These are phyloP conservation scores for Pavo muticus DNA, from an alignment of 2,113 vertebrate genomes.

Conservation along the genomic window DNA sequence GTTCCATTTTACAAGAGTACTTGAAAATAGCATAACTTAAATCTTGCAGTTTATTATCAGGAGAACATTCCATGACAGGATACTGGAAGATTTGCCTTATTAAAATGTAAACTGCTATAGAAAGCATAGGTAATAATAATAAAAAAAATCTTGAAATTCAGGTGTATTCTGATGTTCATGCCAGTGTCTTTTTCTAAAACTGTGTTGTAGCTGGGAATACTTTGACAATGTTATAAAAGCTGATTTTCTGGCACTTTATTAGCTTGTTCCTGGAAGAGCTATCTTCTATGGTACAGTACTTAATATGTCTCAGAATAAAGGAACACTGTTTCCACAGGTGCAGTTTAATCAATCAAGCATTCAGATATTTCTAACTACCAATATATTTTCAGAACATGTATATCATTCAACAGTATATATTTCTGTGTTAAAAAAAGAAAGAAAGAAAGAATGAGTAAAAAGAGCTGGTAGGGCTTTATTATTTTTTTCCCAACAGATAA, in stretches of 20 bases:
- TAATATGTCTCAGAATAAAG: conserved; percentile 35
- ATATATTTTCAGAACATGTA: background rate
- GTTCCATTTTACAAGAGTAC: background rate
- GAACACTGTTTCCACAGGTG: background rate
- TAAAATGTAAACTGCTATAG: conserved; percentile 16
- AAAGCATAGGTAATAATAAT: background rate
- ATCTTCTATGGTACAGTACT: background rate
- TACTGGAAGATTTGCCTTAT: background rate
- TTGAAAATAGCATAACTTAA: background rate
- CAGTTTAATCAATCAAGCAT: background rate
- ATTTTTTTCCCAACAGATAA: background rate
- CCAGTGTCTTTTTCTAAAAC: conserved; percentile 38
- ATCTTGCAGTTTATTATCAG: background rate
- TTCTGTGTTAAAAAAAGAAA: background rate
- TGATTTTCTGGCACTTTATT: conserved; percentile 51
- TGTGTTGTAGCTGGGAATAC: conserved; percentile 27
- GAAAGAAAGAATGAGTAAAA: background rate
- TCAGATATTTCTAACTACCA: background rate
- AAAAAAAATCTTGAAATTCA: background rate
- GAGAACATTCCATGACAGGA: background rate
- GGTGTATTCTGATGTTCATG: conserved; percentile 15
- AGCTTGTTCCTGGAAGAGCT: conserved; percentile 54
- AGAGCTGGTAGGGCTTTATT: background rate
- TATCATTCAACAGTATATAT: background rate
- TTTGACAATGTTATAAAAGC: conserved; percentile 49